phyloP scores from a whole-genome alignment of 35 echinoderm and acorn worm genomes.

The Chiridota heheva region DNA sequence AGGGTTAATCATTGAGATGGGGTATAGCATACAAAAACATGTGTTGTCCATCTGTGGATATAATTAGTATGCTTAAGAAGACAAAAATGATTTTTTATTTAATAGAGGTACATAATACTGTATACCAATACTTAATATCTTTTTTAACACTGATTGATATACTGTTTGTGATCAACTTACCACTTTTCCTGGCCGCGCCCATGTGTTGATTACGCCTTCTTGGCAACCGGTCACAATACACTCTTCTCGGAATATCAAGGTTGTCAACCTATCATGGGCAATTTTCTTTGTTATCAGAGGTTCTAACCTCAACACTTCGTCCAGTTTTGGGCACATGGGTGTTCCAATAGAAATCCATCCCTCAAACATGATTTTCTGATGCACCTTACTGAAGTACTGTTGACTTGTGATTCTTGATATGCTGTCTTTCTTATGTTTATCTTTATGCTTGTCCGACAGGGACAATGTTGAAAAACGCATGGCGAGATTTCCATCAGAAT shows the following conservation, averaged over 20 bases:
- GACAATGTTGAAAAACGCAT: slow-evolving; percentile 77
- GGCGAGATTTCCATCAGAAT: slow-evolving; percentile 58
- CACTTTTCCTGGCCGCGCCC: slow-evolving; percentile 98
- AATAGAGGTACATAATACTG: too few species aligned
- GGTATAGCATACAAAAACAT: too few species aligned
- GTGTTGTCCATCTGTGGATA: too few species aligned
- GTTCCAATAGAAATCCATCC: slow-evolving; percentile 81
- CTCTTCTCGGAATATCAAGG: slow-evolving; percentile 88
- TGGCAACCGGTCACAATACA: slow-evolving; percentile 96
- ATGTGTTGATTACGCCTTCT: slow-evolving; percentile 96
- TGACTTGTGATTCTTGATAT: slow-evolving; percentile 86
- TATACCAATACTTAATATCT: too few species aligned
- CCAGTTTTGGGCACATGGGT: slow-evolving; percentile 80
- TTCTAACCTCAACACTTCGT: slow-evolving; percentile 89
- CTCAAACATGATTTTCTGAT: slow-evolving; percentile 80
- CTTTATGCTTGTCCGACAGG: slow-evolving; percentile 85
- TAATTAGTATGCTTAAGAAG: too few species aligned
- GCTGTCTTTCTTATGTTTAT: slow-evolving; percentile 91
- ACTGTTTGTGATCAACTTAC: slow-evolving; percentile 61
- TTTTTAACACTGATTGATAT: not conserved
- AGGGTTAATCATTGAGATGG: too few species aligned
- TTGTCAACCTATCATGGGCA: slow-evolving; percentile 87
- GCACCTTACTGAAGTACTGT: slow-evolving; percentile 89
- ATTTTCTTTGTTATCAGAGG: slow-evolving; percentile 91
- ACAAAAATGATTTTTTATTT: too few species aligned